phyloP scores from a whole-genome alignment of 2,113 vertebrate species.

The Excalfactoria chinensis region DNA sequence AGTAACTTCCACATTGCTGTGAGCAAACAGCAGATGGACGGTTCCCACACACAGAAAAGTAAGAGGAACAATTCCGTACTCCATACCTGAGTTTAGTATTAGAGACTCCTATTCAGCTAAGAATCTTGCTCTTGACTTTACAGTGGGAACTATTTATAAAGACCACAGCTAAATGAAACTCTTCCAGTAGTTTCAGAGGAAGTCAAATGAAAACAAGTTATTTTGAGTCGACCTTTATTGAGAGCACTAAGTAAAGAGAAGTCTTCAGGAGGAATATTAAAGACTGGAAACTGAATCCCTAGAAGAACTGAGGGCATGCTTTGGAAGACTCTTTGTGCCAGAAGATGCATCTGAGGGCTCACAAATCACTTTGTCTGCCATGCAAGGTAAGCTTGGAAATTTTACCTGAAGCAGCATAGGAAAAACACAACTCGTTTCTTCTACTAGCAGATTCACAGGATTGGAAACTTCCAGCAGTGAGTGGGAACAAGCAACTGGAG shows the following conservation, averaged over 20 bases:
- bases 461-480: neutral
- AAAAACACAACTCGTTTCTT: neutral
- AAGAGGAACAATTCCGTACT: neutral
- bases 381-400: neutral
- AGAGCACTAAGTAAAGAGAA: neutral
- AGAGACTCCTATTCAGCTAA: neutral
- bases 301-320: neutral
- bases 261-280: accelerated
- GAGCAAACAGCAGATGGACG: neutral
- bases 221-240: neutral
- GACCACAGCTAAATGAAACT: neutral
- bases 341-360: neutral
- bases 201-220: neutral
- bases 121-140: neutral
- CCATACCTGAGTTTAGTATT: neutral
- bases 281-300: neutral
- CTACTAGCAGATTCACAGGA: neutral
- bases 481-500: neutral
- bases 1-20: neutral
- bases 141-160: neutral
- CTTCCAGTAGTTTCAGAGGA: neutral
- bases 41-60: neutral
- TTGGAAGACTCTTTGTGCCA: neutral
- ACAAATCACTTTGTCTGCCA: neutral
- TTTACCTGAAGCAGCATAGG: neutral